Evolutionary conservation across 2,888 invertebrate species (phyloP).

Genomic region (Coleophora flavipennella): DNA sequence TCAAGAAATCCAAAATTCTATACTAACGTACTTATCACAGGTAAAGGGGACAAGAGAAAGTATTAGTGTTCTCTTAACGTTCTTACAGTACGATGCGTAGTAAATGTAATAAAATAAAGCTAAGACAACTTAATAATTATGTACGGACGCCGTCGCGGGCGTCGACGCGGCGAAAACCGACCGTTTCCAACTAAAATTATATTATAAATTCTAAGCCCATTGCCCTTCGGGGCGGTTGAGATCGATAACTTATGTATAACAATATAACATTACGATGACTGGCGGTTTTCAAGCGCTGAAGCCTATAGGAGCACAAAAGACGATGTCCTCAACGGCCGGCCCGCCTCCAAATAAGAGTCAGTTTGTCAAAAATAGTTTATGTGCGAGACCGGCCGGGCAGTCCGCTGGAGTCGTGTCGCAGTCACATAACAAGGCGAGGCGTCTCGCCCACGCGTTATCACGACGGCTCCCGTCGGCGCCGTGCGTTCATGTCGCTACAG

Average conservation of each 20-base stretch:
- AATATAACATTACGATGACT: constrained; percentile 48
- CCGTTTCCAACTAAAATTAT: constrained; percentile 43
- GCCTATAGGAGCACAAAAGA: constrained; percentile 44
- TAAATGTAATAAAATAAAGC: constrained; percentile 42
- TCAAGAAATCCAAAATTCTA: constrained; percentile 60
- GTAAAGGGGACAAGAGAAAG: constrained; percentile 72
- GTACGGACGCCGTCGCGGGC: constrained; percentile 37
- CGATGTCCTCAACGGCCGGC: constrained; percentile 19
- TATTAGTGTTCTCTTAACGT: constrained; percentile 68
- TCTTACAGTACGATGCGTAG: constrained; percentile 52
- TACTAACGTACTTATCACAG: constrained; percentile 72
- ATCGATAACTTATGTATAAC: constrained; percentile 57
- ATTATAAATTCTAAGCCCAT: constrained; percentile 57
- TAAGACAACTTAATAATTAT: constrained; percentile 57
- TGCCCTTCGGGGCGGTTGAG: constrained; percentile 61
- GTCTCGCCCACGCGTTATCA: constrained; percentile 43
- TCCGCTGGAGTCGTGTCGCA: not conserved
- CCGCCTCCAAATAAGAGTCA: constrained; percentile 36
- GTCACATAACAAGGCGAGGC: constrained; percentile 12
- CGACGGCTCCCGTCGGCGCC: constrained; percentile 38
- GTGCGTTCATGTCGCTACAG: constrained; percentile 26
- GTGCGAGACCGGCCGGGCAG: not conserved
- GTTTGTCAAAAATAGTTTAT: constrained; percentile 45
- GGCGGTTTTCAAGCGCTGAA: constrained; percentile 56
- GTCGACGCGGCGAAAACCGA: constrained; percentile 27